A percentile compares a stretch with the other conserved stretches of the same genome.
phyloP scores from a whole-genome alignment of 2,888 invertebrate species.

The Pogonocherus hispidulus region DNA sequence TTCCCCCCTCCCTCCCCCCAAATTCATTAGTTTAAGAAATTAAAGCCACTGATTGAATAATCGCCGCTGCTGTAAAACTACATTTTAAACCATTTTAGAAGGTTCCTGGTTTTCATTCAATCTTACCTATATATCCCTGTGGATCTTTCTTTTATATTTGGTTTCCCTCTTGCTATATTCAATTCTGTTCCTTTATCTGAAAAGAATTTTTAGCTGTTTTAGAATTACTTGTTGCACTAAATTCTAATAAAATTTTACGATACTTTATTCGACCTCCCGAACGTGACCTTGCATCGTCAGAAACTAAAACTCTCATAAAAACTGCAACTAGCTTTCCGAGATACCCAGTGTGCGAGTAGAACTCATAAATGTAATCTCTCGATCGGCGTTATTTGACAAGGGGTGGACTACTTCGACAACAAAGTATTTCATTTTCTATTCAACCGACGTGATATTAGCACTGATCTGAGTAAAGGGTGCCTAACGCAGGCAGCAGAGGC shows the following conservation, averaged over 20 bases:
- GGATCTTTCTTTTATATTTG: neutral
- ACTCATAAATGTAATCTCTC: slow-evolving; percentile 20
- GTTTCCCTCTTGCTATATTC: neutral
- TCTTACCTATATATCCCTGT: no score
- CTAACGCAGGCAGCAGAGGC: neutral
- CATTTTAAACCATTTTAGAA: no score
- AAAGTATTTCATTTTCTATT: slow-evolving; percentile 31
- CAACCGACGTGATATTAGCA: slow-evolving; percentile 18
- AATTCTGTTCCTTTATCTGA: no score
- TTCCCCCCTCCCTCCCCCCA: no score
- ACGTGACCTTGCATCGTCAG: slow-evolving; percentile 6
- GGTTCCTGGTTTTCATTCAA: no score
- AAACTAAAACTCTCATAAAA: slow-evolving; percentile 7
- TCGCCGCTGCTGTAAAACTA: no score
- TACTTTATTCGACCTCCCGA: no score
- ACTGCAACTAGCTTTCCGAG: neutral
- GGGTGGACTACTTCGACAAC: slow-evolving; percentile 18
- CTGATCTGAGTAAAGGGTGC: slow-evolving; percentile 11
- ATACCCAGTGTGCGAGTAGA: neutral
- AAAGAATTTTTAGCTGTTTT: no score
- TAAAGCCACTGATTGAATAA: no score
- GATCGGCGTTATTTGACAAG: slow-evolving; percentile 23
- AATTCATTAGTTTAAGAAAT: no score
- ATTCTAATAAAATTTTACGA: neutral
- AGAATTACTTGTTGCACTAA: neutral